Conservation (phyloP, 2,113 vertebrate species). For the Promerops cafer region DNA sequence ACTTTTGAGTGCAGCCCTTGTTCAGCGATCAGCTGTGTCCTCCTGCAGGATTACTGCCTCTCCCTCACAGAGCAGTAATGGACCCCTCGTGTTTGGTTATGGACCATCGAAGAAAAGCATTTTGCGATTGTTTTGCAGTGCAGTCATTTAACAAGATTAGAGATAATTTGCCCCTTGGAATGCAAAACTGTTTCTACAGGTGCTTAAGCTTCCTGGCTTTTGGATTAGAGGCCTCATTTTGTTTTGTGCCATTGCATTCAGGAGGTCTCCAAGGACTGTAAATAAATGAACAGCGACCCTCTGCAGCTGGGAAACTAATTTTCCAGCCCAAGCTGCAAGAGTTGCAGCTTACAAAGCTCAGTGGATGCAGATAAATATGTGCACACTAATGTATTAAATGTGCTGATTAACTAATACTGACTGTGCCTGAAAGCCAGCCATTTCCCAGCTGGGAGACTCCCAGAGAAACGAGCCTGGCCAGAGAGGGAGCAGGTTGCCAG, state of each 20-base stretch:
- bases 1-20: slow-evolving; percentile 31
- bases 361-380: slow-evolving; percentile 23
- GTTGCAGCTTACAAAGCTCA: slow-evolving; percentile 27
- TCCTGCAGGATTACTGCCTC: slow-evolving; percentile 15
- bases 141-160: slow-evolving; percentile 65
- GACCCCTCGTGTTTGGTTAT: slow-evolving; percentile 39
- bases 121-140: slow-evolving; percentile 46
- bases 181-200: slow-evolving; percentile 71
- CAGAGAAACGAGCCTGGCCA: background rate
- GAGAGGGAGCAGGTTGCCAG: background rate
- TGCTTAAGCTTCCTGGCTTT: slow-evolving; percentile 68
- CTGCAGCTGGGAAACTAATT: slow-evolving; percentile 57
- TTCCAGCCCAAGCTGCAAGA: slow-evolving; percentile 5
- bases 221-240: slow-evolving; percentile 62
- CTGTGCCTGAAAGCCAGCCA: background rate
- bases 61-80: background rate
- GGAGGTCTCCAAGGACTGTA: slow-evolving; percentile 52
- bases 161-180: slow-evolving; percentile 63
- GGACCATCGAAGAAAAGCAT: slow-evolving; percentile 33
- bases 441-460: background rate
- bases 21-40: slow-evolving; percentile 42
- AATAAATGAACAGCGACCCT: slow-evolving; percentile 57
- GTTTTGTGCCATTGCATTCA: slow-evolving; percentile 58
- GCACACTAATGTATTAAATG: slow-evolving; percentile 16
- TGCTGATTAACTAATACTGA: background rate